Evolutionary conservation across 37 sponge, comb jelly and placozoan genomes (phyloP).

Genomic region (Petrosia ficiformis): DNA sequence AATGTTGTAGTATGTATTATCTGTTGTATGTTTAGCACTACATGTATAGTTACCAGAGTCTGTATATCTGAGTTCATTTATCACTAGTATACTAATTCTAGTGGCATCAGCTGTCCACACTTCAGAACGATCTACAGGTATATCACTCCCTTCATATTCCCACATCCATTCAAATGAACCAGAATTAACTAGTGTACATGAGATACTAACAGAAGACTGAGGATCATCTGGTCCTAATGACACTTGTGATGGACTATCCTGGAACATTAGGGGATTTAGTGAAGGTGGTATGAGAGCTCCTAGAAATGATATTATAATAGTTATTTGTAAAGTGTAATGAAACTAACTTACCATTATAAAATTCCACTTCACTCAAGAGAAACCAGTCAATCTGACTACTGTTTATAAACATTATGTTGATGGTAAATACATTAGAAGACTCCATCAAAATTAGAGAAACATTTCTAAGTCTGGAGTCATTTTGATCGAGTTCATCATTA

Average conservation of each 20-base stretch:
- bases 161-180: slow-evolving; percentile 36
- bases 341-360: slow-evolving; percentile 17
- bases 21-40: neutral
- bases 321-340: neutral
- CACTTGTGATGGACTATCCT: slow-evolving; percentile 4
- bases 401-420: neutral
- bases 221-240: slow-evolving; percentile 12
- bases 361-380: slow-evolving; percentile 28
- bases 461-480: neutral
- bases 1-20: too few species aligned
- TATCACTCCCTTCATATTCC: neutral
- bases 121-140: neutral
- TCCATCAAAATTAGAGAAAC: slow-evolving; percentile 4
- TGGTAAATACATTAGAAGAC: neutral
- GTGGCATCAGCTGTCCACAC: slow-evolving; percentile 29
- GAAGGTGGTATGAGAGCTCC: neutral
- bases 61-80: slow-evolving; percentile 4
- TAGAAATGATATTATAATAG: neutral
- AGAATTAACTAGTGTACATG: slow-evolving; percentile 23
- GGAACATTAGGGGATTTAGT: neutral
- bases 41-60: slow-evolving; percentile 15
- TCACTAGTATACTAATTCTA: slow-evolving; percentile 26
- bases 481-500: slow-evolving; percentile 18
- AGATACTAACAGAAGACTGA: neutral
- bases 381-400: slow-evolving; percentile 25